These are phyloP conservation scores for Hypothenemus hampei DNA, from an alignment of 1,140 invertebrate species.

Conservation along the genomic window DNA sequence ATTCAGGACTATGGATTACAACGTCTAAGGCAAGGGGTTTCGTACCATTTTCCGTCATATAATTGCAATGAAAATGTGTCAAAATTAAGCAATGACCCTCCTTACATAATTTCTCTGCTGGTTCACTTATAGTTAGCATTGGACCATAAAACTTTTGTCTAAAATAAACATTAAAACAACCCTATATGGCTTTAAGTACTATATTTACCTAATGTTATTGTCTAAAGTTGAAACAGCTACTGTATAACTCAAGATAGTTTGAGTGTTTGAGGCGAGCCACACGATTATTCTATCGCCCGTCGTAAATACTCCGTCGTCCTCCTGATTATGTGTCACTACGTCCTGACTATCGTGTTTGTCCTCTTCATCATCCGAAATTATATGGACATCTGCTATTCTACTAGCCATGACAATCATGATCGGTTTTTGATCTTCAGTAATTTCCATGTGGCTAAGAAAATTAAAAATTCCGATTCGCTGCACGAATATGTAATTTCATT, in stretches of 20 bases:
- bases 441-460: slow-evolving; percentile 1
- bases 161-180: slow-evolving; percentile 8
- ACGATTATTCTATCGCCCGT: slow-evolving; percentile 27
- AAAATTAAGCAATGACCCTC: slow-evolving; percentile 33
- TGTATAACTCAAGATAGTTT: slow-evolving; percentile 32
- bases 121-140: slow-evolving; percentile 26
- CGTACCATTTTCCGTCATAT: slow-evolving; percentile 28
- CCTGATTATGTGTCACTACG: neutral
- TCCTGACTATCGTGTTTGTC: neutral
- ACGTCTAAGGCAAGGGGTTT: slow-evolving; percentile 30
- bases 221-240: slow-evolving; percentile 33
- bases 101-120: slow-evolving; percentile 24
- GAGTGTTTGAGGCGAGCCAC: slow-evolving; percentile 35
- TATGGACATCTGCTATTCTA: slow-evolving; percentile 12
- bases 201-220: slow-evolving; percentile 28
- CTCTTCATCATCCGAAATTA: slow-evolving; percentile 3
- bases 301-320: slow-evolving; percentile 8
- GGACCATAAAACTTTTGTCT: slow-evolving; percentile 37
- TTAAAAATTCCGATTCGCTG: neutral
- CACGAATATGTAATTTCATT: neutral
- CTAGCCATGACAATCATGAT: slow-evolving; percentile 26
- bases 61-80: slow-evolving; percentile 30
- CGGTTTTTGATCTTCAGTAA: slow-evolving; percentile 17
- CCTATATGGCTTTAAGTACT: neutral
- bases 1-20: slow-evolving; percentile 28